Percentiles rank a stretch among this genome's conserved stretches.
These are phyloP conservation scores for Epirrita christyi DNA, from an alignment of 2,888 invertebrate genomes.

Conservation along the genomic window DNA sequence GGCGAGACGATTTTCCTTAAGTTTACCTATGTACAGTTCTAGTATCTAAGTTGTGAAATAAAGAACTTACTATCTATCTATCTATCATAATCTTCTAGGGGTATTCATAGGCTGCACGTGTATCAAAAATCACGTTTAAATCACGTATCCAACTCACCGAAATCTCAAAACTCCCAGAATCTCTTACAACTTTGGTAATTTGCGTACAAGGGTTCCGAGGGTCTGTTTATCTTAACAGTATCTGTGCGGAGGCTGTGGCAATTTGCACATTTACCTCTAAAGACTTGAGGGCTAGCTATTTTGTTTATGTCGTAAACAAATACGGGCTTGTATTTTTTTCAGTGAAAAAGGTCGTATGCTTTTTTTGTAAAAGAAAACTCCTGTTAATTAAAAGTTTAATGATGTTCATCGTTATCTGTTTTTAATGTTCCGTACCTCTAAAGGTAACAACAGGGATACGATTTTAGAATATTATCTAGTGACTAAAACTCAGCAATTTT, in stretches of 20 bases:
- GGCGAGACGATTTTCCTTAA: no score
- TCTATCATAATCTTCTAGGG: no score
- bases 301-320: slow-evolving; percentile 23
- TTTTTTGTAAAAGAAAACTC: slow-evolving; percentile 1
- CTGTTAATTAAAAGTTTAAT: slow-evolving; percentile 12
- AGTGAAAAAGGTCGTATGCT: neutral
- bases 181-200: slow-evolving; percentile 10
- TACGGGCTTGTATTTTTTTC: slow-evolving; percentile 3
- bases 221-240: slow-evolving; percentile 20
- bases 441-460: no score
- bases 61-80: no score
- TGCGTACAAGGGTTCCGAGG: slow-evolving; percentile 15
- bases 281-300: neutral
- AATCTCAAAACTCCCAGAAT: neutral
- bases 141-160: neutral
- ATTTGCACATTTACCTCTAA: slow-evolving; percentile 19
- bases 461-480: no score
- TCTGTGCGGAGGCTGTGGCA: slow-evolving; percentile 3
- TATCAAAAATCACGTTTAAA: neutral
- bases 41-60: no score
- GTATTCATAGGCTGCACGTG: no score
- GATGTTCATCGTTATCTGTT: no score
- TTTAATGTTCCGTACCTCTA: no score
- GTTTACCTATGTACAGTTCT: no score
- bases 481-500: no score